These are phyloP conservation scores for Mesoligia furuncula DNA, from an alignment of 2,888 invertebrate genomes.

Conservation along the genomic window DNA sequence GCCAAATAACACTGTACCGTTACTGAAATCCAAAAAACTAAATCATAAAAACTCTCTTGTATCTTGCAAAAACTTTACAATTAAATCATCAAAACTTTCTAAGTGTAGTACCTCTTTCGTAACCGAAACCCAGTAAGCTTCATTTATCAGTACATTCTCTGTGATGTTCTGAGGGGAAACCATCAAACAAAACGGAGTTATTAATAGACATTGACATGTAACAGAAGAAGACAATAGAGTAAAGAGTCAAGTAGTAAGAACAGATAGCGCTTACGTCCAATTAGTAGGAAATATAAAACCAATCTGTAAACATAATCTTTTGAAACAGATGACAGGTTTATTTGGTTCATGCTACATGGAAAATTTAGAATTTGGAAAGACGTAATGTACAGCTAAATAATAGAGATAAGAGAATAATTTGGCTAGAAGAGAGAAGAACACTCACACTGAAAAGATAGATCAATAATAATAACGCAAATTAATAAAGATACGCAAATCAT, in stretches of 20 bases:
- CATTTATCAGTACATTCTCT: constrained; percentile 98
- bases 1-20: constrained; percentile 90
- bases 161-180: constrained; percentile 98
- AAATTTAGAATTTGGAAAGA: constrained; percentile 80
- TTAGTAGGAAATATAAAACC: constrained; percentile 83
- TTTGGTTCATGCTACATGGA: constrained; percentile 80
- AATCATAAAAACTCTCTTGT: constrained; percentile 89
- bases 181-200: constrained; percentile 90
- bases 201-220: constrained; percentile 83
- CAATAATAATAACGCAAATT: constrained; percentile 45
- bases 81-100: constrained; percentile 90
- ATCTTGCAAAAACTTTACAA: constrained; percentile 90
- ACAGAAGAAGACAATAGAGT: constrained; percentile 73
- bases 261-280: constrained; percentile 86
- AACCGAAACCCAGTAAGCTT: constrained; percentile 97
- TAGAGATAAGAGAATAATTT: constrained; percentile 71
- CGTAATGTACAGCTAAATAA: constrained; percentile 65
- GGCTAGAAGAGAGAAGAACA: constrained; percentile 60
- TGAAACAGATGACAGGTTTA: constrained; percentile 74
- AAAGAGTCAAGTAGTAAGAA: constrained; percentile 71
- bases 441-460: constrained; percentile 45
- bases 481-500: constrained; percentile 49
- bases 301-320: constrained; percentile 85
- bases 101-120: constrained; percentile 96
- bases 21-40: constrained; percentile 91